Evolutionary conservation across 2,888 invertebrate genomes (phyloP).

Genomic region (Chirona hameri): DNA sequence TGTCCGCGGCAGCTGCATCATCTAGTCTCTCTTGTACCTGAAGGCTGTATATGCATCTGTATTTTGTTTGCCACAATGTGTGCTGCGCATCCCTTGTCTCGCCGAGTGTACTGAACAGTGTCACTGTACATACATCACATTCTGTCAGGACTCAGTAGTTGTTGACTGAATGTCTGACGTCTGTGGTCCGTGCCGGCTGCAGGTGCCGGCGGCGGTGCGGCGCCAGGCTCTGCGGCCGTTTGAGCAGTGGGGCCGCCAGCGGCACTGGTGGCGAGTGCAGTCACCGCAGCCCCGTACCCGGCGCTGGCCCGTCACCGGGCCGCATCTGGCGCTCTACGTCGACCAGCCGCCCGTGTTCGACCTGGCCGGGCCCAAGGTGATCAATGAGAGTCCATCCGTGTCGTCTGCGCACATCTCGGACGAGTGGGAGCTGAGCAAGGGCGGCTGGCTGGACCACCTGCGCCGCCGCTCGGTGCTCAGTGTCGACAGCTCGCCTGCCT

Average conservation of each 20-base stretch:
- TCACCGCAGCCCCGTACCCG: not conserved
- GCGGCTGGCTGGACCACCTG: not conserved
- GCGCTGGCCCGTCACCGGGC: not conserved
- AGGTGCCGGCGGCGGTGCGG: not conserved
- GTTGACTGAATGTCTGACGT: too few relatives aligned
- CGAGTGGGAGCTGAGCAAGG: constrained; percentile 1
- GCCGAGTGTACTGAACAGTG: too few relatives aligned
- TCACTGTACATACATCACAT: too few relatives aligned
- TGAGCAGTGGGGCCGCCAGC: not conserved
- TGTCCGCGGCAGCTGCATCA: too few relatives aligned
- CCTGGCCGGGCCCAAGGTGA: constrained; percentile 26
- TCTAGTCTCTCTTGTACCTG: too few relatives aligned
- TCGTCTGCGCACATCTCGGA: constrained; percentile 24
- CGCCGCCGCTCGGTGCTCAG: not conserved
- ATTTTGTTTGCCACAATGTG: too few relatives aligned
- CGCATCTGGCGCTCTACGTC: not conserved
- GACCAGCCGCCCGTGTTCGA: constrained; percentile 9
- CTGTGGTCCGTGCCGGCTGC: too few relatives aligned
- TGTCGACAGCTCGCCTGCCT: not conserved
- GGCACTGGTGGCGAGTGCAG: constrained; percentile 3
- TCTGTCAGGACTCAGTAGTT: too few relatives aligned
- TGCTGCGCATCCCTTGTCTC: too few relatives aligned
- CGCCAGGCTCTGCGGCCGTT: constrained; percentile 3
- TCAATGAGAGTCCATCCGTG: constrained; percentile 1
- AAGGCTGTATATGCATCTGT: too few relatives aligned